phyloP scores from a whole-genome alignment of 1,140 invertebrate genomes.

The Caenorhabditis tropicalis region DNA sequence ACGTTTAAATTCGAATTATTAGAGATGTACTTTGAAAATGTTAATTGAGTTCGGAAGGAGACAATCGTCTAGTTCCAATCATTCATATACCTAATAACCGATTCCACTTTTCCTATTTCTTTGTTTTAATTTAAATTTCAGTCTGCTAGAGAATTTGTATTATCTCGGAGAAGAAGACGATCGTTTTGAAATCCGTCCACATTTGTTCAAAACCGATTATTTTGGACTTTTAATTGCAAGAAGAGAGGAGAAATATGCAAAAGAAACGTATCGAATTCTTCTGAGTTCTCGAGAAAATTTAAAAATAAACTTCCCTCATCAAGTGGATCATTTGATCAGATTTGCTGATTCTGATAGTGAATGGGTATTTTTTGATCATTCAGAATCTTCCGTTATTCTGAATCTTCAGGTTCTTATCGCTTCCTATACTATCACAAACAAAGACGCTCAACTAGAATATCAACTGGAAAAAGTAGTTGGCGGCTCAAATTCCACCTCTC shows the following conservation, averaged over 20 bases:
- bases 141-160: slow-evolving; percentile 9
- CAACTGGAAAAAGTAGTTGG: background rate
- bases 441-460: background rate
- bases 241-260: background rate
- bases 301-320: slow-evolving; percentile 4
- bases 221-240: slow-evolving; percentile 4
- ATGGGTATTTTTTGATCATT: background rate
- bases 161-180: background rate
- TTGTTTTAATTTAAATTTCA: background rate
- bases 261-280: background rate
- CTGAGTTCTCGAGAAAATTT: background rate
- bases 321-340: background rate
- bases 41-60: too few species aligned
- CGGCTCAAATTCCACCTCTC: background rate
- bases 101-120: too few species aligned
- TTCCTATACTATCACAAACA: background rate
- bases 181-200: slow-evolving; percentile 9
- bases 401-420: background rate
- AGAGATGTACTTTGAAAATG: too few species aligned
- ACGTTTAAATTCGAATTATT: too few species aligned
- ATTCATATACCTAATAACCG: too few species aligned
- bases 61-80: too few species aligned
- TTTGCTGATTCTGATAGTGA: slow-evolving; percentile 26
- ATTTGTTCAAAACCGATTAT: slow-evolving; percentile 7
- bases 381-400: background rate